Percentiles rank a stretch among this genome's conserved stretches.
Evolutionary conservation across 2,888 invertebrate genomes (phyloP).

Genomic region (Lasius fuliginosus): DNA sequence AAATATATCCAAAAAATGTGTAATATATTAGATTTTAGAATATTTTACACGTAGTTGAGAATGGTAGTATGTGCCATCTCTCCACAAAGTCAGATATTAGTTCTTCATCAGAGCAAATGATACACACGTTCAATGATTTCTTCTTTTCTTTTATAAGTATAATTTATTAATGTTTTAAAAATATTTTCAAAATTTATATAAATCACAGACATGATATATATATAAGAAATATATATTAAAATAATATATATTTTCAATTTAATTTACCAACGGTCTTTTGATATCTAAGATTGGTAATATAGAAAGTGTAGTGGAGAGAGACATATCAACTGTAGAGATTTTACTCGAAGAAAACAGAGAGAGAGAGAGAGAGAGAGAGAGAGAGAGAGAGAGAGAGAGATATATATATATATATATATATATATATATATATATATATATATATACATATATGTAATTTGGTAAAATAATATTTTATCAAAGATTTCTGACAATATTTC

Average conservation of each 20-base stretch:
- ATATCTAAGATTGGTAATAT: constrained; percentile 21
- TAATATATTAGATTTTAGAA: neutral
- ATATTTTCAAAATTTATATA: constrained; percentile 18
- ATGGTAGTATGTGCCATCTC: constrained; percentile 29
- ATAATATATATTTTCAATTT: neutral
- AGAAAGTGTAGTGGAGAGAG: neutral
- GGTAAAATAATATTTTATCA: constrained; percentile 11
- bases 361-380: too few species aligned
- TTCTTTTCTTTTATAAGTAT: neutral
- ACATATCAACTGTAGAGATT: constrained; percentile 28
- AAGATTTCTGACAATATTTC: neutral
- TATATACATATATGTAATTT: neutral
- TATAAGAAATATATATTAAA: neutral
- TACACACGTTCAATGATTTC: neutral
- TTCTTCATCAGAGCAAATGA: neutral
- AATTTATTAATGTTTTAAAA: neutral
- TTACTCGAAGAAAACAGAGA: constrained; percentile 1
- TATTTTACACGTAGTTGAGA: neutral
- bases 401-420: too few species aligned
- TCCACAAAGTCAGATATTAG: neutral
- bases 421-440: neutral
- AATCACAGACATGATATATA: neutral
- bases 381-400: too few species aligned
- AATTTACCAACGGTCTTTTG: neutral
- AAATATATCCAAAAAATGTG: neutral